phyloP scores from a whole-genome alignment of 2,797 vertebrate genomes.

The Eulemur rubriventer region DNA sequence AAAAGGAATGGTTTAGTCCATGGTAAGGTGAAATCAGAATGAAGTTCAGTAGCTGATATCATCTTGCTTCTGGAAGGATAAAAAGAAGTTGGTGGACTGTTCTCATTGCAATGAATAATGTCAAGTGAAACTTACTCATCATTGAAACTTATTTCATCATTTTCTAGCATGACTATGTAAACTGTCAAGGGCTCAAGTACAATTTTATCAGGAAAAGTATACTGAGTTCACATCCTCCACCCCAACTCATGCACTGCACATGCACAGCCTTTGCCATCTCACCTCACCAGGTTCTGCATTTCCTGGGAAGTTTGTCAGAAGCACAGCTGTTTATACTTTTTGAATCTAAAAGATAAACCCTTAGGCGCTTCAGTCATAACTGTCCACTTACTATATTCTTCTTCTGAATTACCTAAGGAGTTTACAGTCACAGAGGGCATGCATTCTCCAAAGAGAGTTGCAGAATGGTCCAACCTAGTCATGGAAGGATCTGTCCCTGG shows the following conservation, averaged over 20 bases:
- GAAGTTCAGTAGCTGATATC: not conserved
- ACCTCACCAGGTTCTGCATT: not conserved
- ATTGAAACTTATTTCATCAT: not conserved
- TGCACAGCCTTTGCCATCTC: not conserved
- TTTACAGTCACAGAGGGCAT: not conserved
- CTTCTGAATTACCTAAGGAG: not conserved
- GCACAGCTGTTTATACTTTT: conserved; percentile 3
- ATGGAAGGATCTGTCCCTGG: not conserved
- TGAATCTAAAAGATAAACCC: conserved; percentile 20
- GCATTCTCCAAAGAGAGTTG: not conserved
- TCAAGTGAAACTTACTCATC: not conserved
- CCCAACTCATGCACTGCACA: not conserved
- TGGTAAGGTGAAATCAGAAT: not conserved
- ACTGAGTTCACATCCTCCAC: not conserved
- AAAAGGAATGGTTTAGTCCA: not conserved
- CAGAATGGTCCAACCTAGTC: not conserved
- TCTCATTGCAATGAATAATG: conserved; percentile 1
- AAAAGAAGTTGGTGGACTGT: not conserved
- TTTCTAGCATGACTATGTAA: not conserved
- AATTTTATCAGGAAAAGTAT: not conserved
- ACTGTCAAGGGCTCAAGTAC: not conserved
- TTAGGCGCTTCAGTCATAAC: not conserved
- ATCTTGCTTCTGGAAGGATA: not conserved
- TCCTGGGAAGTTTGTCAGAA: not conserved
- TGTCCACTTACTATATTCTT: not conserved